A percentile compares a stretch with the other conserved stretches of the same genome.
These are phyloP conservation scores for Onychomys leucogaster DNA, from an alignment of 2,797 vertebrate genomes.

Conservation along the genomic window DNA sequence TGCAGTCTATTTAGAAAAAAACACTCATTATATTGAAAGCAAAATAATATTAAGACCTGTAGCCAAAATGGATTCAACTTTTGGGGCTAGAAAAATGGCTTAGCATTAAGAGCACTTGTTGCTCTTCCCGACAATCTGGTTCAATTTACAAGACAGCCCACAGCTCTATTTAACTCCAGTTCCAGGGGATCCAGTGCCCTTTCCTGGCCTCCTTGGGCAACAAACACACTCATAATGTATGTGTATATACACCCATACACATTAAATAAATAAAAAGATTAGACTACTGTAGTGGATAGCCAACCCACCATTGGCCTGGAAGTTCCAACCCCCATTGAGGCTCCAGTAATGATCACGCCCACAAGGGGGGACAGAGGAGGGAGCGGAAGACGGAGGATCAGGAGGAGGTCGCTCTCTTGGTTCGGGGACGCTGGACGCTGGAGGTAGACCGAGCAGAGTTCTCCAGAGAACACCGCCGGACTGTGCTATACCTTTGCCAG, in stretches of 20 bases:
- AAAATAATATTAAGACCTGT: neutral
- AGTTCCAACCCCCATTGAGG: too few species aligned
- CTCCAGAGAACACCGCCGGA: too few species aligned
- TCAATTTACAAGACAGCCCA: neutral
- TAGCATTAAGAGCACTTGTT: neutral
- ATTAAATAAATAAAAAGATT: neutral
- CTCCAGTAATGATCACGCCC: too few species aligned
- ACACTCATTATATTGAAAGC: neutral
- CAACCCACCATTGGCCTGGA: too few species aligned
- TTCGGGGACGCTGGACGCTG: too few species aligned
- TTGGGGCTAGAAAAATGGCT: neutral
- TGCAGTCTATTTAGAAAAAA: slow-evolving; percentile 90
- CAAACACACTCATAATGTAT: neutral
- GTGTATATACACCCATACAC: neutral
- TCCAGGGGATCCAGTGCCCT: neutral
- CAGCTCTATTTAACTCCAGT: neutral
- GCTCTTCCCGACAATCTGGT: neutral
- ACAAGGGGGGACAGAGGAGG: too few species aligned
- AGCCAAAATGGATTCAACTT: neutral
- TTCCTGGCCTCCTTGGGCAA: neutral
- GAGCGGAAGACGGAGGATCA: too few species aligned
- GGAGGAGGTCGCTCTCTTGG: too few species aligned
- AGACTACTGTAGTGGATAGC: too few species aligned
- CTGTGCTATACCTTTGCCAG: too few species aligned
- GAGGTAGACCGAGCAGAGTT: too few species aligned